Evolutionary conservation across 2,888 invertebrate genomes (phyloP).

Genomic region (Rhopalosiphum nymphaeae): DNA sequence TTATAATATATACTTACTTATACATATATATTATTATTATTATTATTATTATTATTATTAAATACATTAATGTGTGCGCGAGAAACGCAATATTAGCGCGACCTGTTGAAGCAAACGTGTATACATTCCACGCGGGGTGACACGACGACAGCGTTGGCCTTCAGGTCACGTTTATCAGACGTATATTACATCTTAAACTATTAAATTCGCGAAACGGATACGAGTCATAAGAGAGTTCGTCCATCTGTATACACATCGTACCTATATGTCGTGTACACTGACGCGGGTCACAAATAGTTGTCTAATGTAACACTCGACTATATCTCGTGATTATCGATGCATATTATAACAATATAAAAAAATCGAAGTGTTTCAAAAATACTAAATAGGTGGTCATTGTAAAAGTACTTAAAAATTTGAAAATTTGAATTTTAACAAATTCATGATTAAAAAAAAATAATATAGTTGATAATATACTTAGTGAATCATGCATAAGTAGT

Average conservation of each 20-base stretch:
- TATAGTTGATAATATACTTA: neutral
- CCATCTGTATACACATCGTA: neutral
- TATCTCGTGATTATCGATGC: neutral
- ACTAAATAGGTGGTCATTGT: no score
- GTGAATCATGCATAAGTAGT: neutral
- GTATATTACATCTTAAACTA: constrained; percentile 23
- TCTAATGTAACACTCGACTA: neutral
- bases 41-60: neutral
- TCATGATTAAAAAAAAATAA: neutral
- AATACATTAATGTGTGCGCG: neutral
- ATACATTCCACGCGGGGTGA: constrained; percentile 25
- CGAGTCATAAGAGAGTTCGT: neutral
- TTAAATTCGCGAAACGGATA: constrained; percentile 24
- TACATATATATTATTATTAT: neutral
- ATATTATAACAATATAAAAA: neutral
- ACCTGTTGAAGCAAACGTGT: constrained; percentile 24
- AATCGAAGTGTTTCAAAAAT: no score
- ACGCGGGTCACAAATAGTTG: neutral
- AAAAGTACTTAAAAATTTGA: neutral
- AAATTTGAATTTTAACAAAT: neutral
- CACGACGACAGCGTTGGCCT: constrained; percentile 39
- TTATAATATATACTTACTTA: neutral
- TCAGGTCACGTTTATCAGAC: constrained; percentile 26
- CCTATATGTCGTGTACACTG: neutral
- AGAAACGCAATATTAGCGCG: constrained; percentile 10